Evolutionary conservation across 2,888 invertebrate genomes (phyloP).

Genomic region (Galerucella calmariensis): DNA sequence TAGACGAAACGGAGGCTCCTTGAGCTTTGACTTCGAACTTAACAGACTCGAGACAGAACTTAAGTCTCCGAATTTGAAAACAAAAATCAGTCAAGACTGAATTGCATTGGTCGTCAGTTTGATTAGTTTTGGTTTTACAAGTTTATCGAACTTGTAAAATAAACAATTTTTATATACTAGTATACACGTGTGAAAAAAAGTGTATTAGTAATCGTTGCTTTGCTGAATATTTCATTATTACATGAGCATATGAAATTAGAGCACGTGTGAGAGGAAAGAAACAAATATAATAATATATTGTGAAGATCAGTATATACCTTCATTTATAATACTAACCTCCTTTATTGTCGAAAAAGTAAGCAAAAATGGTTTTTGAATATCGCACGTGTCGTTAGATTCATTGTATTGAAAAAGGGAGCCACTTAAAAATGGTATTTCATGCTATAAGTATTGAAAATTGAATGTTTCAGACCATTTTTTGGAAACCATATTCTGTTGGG

Average conservation of each 20-base stretch:
- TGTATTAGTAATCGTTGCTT: constrained; percentile 5
- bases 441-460: too few relatives aligned
- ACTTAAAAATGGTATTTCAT: neutral
- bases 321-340: neutral
- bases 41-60: too few relatives aligned
- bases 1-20: too few relatives aligned
- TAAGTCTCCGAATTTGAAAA: too few relatives aligned
- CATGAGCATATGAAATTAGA: neutral
- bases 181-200: neutral
- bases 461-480: too few relatives aligned
- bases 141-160: constrained; percentile 9
- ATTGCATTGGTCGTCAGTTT: neutral
- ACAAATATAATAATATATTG: neutral
- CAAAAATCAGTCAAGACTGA: too few relatives aligned
- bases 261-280: neutral
- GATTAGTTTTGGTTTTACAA: neutral
- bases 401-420: neutral
- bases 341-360: neutral
- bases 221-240: neutral
- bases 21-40: too few relatives aligned
- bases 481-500: too few relatives aligned
- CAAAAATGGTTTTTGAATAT: neutral
- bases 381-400: neutral
- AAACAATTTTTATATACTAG: neutral
- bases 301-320: neutral